Base-by-base conservation (phyloP, 2,113 vertebrate species). In the Percina caprodes region DNA sequence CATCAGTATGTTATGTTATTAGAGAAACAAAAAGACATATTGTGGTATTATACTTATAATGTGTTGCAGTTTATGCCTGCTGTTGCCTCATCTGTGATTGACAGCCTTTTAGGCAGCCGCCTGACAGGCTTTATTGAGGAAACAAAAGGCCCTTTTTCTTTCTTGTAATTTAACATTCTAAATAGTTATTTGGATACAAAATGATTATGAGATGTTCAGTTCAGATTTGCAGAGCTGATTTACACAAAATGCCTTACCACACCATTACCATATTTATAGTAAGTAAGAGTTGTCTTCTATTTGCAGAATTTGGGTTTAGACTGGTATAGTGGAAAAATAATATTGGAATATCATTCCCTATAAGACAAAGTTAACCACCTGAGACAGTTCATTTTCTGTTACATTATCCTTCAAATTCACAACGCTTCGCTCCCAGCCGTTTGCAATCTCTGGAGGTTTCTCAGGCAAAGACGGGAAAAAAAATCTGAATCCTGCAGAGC, bases 401-500 rank as follows among this genome's bases (percentile, higher is more conserved):
- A 66, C 63, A 35, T 77, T 63, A 73, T 77, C 62, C 55, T 59
- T 84, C 23, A 49, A 19, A 51, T 69, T 79, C 74, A 23, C 56
- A 13, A 4, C 7, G 14, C 78, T 61, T 66, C 4, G 11, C 84
- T 80, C 51, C 45, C 62, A 42, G 69, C 15, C 24, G 13, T 77
- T 60, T 24, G 5, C 58, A 23, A 46, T 86, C 83, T 54, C 65
- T 15, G 21, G 73, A 77, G 83, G 55, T 81, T 79, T 82, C 46
- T 75, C 2, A 73, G 55, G 78, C 72, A 60, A 33, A 86, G 26
- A 62, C 5, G 1, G 39, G 58, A 58, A 11, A 76, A 73, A 73
- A 81, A 73, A 65, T 87, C 87, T 62, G 33, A 88, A 55, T 33
- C 49, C 67, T 60, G 54, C 81, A 52, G 69, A 63, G 59, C 63